These are phyloP conservation scores for Hoplias malabaricus DNA, from an alignment of 2,113 vertebrate genomes.

Conservation along the genomic window DNA sequence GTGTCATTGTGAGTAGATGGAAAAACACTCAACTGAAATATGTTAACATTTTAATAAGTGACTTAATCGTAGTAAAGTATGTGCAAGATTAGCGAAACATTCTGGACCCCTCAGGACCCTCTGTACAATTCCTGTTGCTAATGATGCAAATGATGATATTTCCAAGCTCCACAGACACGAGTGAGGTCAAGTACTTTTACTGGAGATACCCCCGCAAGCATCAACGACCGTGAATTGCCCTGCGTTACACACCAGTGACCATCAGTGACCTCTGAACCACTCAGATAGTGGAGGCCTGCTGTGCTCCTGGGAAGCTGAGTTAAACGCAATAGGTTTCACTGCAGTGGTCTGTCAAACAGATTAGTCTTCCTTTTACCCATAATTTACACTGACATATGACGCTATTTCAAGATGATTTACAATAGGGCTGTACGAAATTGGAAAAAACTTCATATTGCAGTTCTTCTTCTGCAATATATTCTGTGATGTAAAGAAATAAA, in stretches of 20 bases:
- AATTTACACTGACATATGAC: background rate
- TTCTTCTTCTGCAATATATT: no score
- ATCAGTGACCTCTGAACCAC: conserved; percentile 12
- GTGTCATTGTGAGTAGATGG: background rate
- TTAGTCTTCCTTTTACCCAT: background rate
- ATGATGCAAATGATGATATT: background rate
- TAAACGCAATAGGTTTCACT: conserved; percentile 6
- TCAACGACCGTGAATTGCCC: background rate
- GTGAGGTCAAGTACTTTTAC: background rate
- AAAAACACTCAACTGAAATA: background rate
- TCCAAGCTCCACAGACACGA: background rate
- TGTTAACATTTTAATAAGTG: background rate
- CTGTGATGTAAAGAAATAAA: no score
- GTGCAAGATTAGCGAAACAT: no score
- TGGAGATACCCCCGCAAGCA: background rate
- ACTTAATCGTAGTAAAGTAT: background rate
- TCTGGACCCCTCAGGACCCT: background rate
- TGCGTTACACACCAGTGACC: conserved; percentile 10
- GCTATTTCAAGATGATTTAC: background rate
- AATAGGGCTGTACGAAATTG: no score
- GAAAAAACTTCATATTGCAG: no score
- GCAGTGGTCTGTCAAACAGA: background rate
- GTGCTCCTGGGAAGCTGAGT: background rate
- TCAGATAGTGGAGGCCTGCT: background rate
- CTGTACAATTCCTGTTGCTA: background rate